Evolutionary conservation across 2,113 vertebrate species (phyloP), one percentile per base, ranked within the genome.

Genomic region (Poeciliopsis occidentalis): DNA sequence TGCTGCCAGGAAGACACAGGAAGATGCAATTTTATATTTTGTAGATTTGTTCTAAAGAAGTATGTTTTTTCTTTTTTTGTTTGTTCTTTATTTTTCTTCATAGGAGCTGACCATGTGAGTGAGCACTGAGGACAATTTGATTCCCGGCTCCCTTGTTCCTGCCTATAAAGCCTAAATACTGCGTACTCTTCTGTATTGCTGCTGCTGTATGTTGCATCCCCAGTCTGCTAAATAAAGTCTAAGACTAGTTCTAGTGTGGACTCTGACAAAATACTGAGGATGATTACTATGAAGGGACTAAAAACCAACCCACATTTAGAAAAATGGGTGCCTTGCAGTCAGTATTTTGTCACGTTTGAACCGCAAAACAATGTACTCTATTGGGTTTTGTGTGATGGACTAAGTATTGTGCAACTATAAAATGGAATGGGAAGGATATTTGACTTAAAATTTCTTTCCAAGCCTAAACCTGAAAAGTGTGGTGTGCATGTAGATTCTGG

Each of bases 31-130:
- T n/a, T n/a, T n/a, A n/a, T n/a, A n/a, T n/a, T n/a, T n/a, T n/a
- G n/a, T n/a, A n/a, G n/a, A n/a, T n/a, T n/a, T n/a, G n/a, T n/a
- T n/a, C n/a, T n/a, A n/a, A n/a, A n/a, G n/a, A n/a, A n/a, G n/a
- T n/a, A n/a, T n/a, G n/a, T n/a, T n/a, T n/a, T n/a, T n/a, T n/a
- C n/a, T n/a, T n/a, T n/a, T n/a, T n/a, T n/a, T n/a, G 68, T 71
- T 57, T 74, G 54, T 78, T 12, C 69, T 22, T 29, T 29, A 60
- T 29, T 47, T 22, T 71, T 34, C 41, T 24, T n/a, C 51, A 27
- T 11, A 95, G 95, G 95, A 95, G 88, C 91, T 95, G 90, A 95
- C 95, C 86, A 95, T 95, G 95, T 95, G 88, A 94, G 69, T 63
- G 60, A 79, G 27, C 26, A 27, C 57, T 68, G 87, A 89, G 72